A percentile compares a stretch with the other conserved stretches of the same genome.
Evolutionary conservation across 2,888 invertebrate genomes (phyloP).

Genomic region (Lasioglossum zephyrum): DNA sequence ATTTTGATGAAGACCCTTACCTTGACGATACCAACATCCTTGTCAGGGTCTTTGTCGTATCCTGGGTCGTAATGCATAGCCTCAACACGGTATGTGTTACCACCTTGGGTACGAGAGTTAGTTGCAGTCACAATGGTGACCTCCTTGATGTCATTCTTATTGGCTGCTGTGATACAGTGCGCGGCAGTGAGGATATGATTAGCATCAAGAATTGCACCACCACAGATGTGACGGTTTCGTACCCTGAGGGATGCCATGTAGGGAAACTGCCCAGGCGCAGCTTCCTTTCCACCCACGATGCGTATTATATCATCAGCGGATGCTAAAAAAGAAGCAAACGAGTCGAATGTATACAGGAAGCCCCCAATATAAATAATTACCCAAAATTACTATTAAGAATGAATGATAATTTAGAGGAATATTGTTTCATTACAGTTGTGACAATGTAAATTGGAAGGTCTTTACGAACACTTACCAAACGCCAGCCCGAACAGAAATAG

Average conservation of each 20-base stretch:
- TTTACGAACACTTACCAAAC: not conserved
- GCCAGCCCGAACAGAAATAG: not conserved
- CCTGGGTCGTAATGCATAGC: not conserved
- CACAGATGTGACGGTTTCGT: conserved; percentile 45
- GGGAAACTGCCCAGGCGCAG: conserved; percentile 54
- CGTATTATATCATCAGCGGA: conserved; percentile 26
- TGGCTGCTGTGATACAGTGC: conserved; percentile 47
- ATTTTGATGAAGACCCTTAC: conserved; percentile 15
- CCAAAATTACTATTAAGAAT: not conserved
- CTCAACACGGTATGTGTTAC: conserved; percentile 19
- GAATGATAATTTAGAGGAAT: not conserved
- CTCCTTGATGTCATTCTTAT: too few species aligned
- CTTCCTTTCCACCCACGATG: conserved; percentile 49
- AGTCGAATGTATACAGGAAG: too few species aligned
- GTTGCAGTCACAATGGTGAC: conserved; percentile 33
- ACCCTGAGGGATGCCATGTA: conserved; percentile 56
- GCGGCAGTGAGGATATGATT: conserved; percentile 63
- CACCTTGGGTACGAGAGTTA: conserved; percentile 31
- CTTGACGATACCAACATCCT: conserved; percentile 58
- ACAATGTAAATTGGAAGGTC: not conserved
- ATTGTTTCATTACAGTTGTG: not conserved
- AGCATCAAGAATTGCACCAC: conserved; percentile 55
- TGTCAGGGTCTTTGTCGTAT: conserved; percentile 7
- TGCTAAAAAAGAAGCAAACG: conserved; percentile 17
- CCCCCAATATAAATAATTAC: too few species aligned